phyloP scores from a whole-genome alignment of 2,113 vertebrate genomes.

The Ctenomys sociabilis region DNA sequence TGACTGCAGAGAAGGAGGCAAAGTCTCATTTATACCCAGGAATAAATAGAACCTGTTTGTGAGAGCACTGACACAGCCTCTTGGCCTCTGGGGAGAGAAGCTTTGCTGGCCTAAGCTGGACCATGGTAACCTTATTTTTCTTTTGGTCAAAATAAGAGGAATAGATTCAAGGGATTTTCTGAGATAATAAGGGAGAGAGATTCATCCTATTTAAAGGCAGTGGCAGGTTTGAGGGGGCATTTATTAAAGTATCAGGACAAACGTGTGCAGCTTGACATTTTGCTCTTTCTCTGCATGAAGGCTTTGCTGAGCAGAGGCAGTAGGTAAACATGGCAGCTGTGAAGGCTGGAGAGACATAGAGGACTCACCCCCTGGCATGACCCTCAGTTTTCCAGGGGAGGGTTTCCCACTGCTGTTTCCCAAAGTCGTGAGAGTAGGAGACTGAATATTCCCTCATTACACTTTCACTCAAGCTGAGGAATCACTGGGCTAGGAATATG shows the following conservation, averaged over 20 bases:
- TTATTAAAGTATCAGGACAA: neutral
- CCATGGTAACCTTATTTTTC: neutral
- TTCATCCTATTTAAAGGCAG: neutral
- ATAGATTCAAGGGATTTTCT: constrained; percentile 13
- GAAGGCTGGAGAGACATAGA: neutral
- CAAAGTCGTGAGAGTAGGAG: neutral
- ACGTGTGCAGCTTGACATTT: neutral
- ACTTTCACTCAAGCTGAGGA: neutral
- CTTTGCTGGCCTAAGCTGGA: neutral
- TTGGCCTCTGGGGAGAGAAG: neutral
- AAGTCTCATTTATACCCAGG: neutral
- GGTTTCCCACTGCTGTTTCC: neutral
- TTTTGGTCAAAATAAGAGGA: neutral
- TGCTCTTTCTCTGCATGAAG: neutral
- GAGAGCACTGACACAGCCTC: neutral
- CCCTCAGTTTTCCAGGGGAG: neutral
- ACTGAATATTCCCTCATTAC: neutral
- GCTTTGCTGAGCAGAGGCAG: neutral
- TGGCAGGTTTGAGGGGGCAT: neutral
- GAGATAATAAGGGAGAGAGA: neutral
- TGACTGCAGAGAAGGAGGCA: neutral
- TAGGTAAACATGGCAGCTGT: neutral
- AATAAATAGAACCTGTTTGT: constrained; percentile 19
- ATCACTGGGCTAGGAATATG: neutral
- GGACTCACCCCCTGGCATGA: neutral